Percentiles rank a stretch among this genome's conserved stretches.
Evolutionary conservation across 1,140 invertebrate genomes (phyloP).

Genomic region (Drosophila saltans): DNA sequence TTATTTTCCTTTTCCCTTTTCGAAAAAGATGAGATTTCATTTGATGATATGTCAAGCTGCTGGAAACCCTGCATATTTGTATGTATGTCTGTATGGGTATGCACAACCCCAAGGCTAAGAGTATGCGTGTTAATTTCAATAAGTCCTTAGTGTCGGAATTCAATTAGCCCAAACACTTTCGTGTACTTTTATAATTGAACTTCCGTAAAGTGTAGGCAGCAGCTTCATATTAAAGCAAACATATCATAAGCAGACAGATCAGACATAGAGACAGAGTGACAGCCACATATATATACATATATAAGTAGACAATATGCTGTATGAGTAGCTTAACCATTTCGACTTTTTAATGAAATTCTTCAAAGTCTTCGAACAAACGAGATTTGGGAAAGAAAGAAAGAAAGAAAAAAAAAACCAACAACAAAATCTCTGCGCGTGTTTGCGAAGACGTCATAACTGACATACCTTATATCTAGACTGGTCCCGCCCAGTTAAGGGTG

Average conservation of each 20-base stretch:
- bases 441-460: not conserved
- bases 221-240: slow-evolving; percentile 15
- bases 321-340: slow-evolving; percentile 5
- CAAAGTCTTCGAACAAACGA: slow-evolving; percentile 10
- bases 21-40: slow-evolving; percentile 50
- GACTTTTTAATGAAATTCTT: slow-evolving; percentile 7
- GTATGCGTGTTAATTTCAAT: slow-evolving; percentile 30
- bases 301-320: slow-evolving; percentile 15
- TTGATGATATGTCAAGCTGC: slow-evolving; percentile 64
- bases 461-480: not conserved
- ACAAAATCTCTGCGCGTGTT: not conserved
- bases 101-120: not conserved
- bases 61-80: slow-evolving; percentile 22
- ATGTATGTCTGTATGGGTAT: not conserved
- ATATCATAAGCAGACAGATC: slow-evolving; percentile 25
- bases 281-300: not conserved
- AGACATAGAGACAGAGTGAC: slow-evolving; percentile 28
- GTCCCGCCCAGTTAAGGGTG: not conserved
- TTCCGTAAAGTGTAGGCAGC: slow-evolving; percentile 28
- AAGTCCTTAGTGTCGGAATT: slow-evolving; percentile 17
- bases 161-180: slow-evolving; percentile 42
- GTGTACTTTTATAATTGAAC: slow-evolving; percentile 54
- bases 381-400: not conserved
- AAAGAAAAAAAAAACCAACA: not conserved
- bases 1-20: slow-evolving; percentile 19